Evolutionary conservation across 2,113 vertebrate species (phyloP), one percentile per base, ranked within the genome.

Genomic region (Aldabrachelys gigantea): DNA sequence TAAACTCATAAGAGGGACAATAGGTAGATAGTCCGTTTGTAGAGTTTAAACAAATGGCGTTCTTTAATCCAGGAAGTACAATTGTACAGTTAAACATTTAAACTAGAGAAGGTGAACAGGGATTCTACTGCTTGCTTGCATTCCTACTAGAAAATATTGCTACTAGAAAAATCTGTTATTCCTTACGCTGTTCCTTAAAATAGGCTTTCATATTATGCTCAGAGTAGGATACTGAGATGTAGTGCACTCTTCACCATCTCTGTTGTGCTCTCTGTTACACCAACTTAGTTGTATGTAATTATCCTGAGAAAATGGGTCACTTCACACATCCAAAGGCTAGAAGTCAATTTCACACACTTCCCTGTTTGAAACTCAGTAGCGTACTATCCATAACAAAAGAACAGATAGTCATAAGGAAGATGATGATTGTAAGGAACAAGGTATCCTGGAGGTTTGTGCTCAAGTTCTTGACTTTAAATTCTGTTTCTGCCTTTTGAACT

Each of bases 1-100:
- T 59, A 88, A 91, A 93, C 44, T 85, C 53, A 49, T 72, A 57
- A 69, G 85, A 52, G 52, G 0, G 0, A 59, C n/a, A 90, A 59
- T 59, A 81, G 87, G 83, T 65, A 85, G 76, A 56, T 94, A 78
- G 75, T 87, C 88, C 56, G 4, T 79, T 31, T 59, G 27, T 59
- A 80, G 38, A 38, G 7, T 85, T 89, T 85, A 95, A 93, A 83
- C 85, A 72, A 92, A 90, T 27, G 27, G 53, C 75, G 38, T 6
- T 0, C 59, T 79, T 91, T 87, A 69, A 72, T 85, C 92, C 95
- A 90, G 16, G 89, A 59, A 79, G 80, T 44, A 76, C 38, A 31
- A 38, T 76, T 38, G 53, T 90, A 69, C 81, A 44, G 56, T 76
- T 85, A 59, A 92, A 53, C 75, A 27, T 84, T 95, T 81, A 85